Evolutionary conservation across 2,797 vertebrate genomes (phyloP), one percentile per base, ranked within the genome.

Genomic region (Trichosurus vulpecula): DNA sequence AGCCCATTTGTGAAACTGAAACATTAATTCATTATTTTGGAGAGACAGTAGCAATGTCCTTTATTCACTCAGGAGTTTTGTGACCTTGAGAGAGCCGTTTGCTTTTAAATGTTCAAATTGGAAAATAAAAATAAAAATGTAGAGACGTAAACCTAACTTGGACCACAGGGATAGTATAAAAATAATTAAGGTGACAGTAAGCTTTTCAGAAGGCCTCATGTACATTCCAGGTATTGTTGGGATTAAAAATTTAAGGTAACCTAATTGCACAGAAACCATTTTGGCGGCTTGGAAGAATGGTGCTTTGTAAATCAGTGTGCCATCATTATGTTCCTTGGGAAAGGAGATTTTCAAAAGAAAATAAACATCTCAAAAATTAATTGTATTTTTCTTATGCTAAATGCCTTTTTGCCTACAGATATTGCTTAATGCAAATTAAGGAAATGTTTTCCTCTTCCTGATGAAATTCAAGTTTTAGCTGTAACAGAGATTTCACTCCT

Each of bases 341-440:
- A 98, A 98, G 96, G 92, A 91, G 11, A 1, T 61, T 98, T 98
- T 97, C 74, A 94, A 97, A 97, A 97, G 95, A 96, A 97, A 97
- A 98, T 96, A 97, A 98, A 95, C 57, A 97, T 2, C 22, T 97
- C 51, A 31, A 93, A 97, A 94, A 93, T 90, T 97, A 96, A 95
- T 96, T 97, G 96, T 95, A 87, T 95, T 97, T 97, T 97, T 98
- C 97, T 96, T 93, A 93, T 97, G 95, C 56, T 96, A 98, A 97
- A 94, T 97, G 98, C 91, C 91, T 54, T 95, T 97, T 52, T 52
- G 94, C 97, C 93, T 96, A 94, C 11, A 81, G 0, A 97, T 91
- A 94, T 93, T 92, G 92, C 96, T 52, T 94, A 97, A 98, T 97
- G 96, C n/a, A 96, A 98, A 98, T 96, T 90, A 97, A 98, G 97